Evolutionary conservation across 2,888 invertebrate species (phyloP).

Genomic region (Drosophila lutescens): DNA sequence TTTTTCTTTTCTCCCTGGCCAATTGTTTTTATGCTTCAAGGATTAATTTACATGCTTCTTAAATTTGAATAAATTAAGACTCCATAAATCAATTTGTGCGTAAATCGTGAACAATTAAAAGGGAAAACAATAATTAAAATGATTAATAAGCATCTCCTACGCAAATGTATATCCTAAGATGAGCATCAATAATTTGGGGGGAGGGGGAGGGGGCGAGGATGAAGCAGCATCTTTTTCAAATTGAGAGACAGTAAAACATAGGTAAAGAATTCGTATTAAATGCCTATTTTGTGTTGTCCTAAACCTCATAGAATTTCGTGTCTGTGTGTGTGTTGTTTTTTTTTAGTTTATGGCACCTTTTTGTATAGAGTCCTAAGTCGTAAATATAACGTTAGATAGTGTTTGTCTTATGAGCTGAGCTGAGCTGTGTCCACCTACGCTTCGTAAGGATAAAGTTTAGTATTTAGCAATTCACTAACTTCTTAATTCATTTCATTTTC

Average conservation of each 20-base stretch:
- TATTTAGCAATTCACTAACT: conserved; percentile 62
- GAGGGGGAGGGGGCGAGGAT: background rate
- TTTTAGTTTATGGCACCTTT: conserved; percentile 71
- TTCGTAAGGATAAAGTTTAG: conserved; percentile 73
- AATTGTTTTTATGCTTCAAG: conserved; percentile 56
- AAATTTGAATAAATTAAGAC: conserved; percentile 16
- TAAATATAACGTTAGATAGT: conserved; percentile 62
- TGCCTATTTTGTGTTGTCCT: conserved; percentile 72
- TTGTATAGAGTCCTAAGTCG: conserved; percentile 53
- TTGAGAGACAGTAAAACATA: conserved; percentile 38
- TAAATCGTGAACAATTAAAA: conserved; percentile 22
- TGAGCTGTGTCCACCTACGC: conserved; percentile 51
- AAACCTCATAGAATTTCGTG: conserved; percentile 59
- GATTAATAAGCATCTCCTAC: background rate
- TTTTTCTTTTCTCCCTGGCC: conserved; percentile 44
- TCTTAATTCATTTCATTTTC: conserved; percentile 43
- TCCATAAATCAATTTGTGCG: conserved; percentile 59
- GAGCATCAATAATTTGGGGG: conserved; percentile 51
- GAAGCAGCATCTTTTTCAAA: conserved; percentile 33
- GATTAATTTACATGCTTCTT: conserved; percentile 55
- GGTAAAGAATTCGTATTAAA: conserved; percentile 48
- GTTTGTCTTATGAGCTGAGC: conserved; percentile 47
- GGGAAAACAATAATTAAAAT: conserved; percentile 26
- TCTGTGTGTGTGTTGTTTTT: conserved; percentile 12
- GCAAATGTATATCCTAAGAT: conserved; percentile 32